These are phyloP conservation scores for Cydia fagiglandana DNA, from an alignment of 1,140 invertebrate species.

Conservation along the genomic window DNA sequence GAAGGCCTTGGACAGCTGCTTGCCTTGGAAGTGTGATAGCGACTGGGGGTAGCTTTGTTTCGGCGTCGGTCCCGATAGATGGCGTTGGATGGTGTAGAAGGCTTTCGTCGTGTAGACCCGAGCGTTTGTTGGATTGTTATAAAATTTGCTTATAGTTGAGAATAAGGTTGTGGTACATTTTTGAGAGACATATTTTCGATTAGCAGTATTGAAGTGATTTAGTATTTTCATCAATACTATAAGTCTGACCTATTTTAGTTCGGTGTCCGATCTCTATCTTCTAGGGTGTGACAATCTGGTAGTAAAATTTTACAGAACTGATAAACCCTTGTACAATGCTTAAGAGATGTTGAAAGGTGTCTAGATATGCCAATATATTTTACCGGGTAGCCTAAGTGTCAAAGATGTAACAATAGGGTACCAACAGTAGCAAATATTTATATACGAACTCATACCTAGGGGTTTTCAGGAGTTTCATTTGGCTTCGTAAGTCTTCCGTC, in stretches of 20 bases:
- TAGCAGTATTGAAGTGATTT: constrained; percentile 63
- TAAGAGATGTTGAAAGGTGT: constrained; percentile 47
- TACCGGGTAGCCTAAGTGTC: constrained; percentile 68
- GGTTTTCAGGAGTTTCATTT: constrained; percentile 56
- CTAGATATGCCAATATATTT: constrained; percentile 62
- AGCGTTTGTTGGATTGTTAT: constrained; percentile 65
- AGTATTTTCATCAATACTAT: constrained; percentile 66
- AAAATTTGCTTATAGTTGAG: constrained; percentile 65
- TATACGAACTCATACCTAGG: constrained; percentile 49
- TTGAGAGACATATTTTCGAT: constrained; percentile 75
- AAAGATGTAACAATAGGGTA: constrained; percentile 76
- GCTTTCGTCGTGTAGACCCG: constrained; percentile 54
- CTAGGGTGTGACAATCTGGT: constrained; percentile 39
- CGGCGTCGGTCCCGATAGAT: constrained; percentile 42
- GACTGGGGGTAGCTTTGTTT: constrained; percentile 43
- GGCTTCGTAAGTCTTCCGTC: constrained; percentile 76
- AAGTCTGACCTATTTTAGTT: constrained; percentile 54
- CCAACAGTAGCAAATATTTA: constrained; percentile 60
- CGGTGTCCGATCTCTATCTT: constrained; percentile 52
- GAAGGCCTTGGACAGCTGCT: constrained; percentile 58
- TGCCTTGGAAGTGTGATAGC: constrained; percentile 52
- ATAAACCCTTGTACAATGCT: constrained; percentile 45
- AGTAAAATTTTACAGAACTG: constrained; percentile 53
- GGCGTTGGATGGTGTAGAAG: constrained; percentile 43
- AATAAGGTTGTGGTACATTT: constrained; percentile 75